Evolutionary conservation across 2,113 vertebrate genomes (phyloP).

Genomic region (Odobenus rosmarus): DNA sequence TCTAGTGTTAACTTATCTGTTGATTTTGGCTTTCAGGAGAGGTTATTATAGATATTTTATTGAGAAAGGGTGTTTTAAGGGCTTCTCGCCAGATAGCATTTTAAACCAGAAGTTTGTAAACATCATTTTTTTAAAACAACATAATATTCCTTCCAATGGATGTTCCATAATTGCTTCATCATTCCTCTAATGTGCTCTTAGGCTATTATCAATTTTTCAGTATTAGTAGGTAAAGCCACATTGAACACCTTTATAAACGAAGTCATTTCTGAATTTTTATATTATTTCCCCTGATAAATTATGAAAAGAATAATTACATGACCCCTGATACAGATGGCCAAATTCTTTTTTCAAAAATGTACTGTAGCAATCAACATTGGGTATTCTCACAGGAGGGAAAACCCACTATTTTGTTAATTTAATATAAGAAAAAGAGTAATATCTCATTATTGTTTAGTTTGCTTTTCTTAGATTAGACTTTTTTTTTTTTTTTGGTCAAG

Average conservation of each 20-base stretch:
- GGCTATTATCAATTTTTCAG: background rate
- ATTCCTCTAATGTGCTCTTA: background rate
- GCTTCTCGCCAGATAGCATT: background rate
- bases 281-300: background rate
- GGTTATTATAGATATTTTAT: background rate
- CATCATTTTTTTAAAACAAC: background rate
- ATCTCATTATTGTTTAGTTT: background rate
- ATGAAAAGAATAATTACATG: conserved; percentile 10
- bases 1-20: background rate
- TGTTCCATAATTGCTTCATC: background rate
- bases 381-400: background rate
- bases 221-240: background rate
- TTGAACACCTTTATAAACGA: conserved; percentile 20
- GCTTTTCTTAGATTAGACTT: background rate
- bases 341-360: background rate
- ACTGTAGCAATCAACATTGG: background rate
- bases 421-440: background rate
- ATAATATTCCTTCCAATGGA: background rate
- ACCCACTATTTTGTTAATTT: background rate
- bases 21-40: background rate
- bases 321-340: background rate
- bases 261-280: conserved; percentile 22
- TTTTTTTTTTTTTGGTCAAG: background rate
- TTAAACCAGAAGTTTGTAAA: background rate
- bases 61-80: background rate